Evolutionary conservation across 2,113 vertebrate species (phyloP).

Genomic region (Sminthopsis crassicaudata): DNA sequence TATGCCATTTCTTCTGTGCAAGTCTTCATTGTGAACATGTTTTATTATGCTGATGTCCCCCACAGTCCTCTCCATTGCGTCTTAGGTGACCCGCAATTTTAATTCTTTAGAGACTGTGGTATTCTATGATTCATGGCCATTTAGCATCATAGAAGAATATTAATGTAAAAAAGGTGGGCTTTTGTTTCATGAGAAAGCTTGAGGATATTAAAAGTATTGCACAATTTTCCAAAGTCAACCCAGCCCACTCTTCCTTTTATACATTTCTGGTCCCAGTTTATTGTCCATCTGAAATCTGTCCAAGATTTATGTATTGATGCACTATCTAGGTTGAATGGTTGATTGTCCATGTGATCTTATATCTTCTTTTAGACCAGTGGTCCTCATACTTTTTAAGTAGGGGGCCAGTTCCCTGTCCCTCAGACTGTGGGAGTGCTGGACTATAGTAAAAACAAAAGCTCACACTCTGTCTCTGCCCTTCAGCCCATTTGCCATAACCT

Average conservation of each 20-base stretch:
- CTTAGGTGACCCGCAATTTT: neutral
- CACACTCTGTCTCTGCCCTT: too few species aligned
- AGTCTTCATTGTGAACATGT: neutral
- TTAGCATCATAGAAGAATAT: neutral
- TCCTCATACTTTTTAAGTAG: too few species aligned
- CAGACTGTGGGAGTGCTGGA: too few species aligned
- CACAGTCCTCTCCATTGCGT: neutral
- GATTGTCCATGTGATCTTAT: neutral
- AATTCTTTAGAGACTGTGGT: neutral
- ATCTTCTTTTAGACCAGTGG: neutral
- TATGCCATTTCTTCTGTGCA: neutral
- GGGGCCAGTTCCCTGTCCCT: too few species aligned
- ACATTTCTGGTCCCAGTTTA: neutral
- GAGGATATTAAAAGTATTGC: neutral
- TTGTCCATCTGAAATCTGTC: neutral
- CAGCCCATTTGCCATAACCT: too few species aligned
- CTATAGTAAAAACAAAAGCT: too few species aligned
- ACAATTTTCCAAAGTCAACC: neutral
- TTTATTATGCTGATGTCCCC: neutral
- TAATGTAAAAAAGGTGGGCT: conserved; percentile 5
- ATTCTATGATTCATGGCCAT: neutral
- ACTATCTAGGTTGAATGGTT: neutral
- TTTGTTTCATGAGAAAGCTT: neutral
- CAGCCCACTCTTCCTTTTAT: neutral
- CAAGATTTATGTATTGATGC: neutral